phyloP scores from a whole-genome alignment of 2,888 invertebrate genomes.

The Meghimatium bilineatum region DNA sequence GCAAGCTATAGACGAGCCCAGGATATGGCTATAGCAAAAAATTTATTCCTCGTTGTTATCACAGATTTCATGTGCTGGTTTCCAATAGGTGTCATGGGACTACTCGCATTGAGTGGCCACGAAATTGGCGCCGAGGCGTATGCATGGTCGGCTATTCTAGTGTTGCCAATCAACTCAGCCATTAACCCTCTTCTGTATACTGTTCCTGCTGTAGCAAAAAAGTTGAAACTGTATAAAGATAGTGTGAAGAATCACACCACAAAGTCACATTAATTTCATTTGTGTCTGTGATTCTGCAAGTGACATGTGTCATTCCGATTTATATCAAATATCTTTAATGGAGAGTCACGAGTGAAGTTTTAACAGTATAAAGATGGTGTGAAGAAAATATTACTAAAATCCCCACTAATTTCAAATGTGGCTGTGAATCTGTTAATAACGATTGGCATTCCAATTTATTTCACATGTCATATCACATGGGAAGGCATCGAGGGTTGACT shows the following conservation, averaged over 20 bases:
- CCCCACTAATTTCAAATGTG: no score
- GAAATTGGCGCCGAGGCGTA: conserved; percentile 23
- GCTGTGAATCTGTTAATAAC: no score
- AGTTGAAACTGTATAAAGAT: conserved; percentile 14
- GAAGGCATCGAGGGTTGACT: no score
- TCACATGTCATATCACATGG: no score
- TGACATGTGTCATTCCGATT: no score
- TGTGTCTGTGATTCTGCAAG: no score
- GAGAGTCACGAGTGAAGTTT: no score
- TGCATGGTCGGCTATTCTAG: conserved; percentile 37
- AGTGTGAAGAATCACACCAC: not conserved
- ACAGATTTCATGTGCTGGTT: conserved; percentile 72
- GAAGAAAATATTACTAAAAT: no score
- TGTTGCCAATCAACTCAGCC: conserved; percentile 39
- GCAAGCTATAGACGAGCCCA: conserved; percentile 49
- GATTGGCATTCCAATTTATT: no score
- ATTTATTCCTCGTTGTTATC: conserved; percentile 67
- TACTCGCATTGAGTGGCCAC: conserved; percentile 15
- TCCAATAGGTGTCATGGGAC: conserved; percentile 56
- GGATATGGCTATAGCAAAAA: conserved; percentile 64
- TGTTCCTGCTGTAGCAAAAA: conserved; percentile 6
- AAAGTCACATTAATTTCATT: conserved; percentile 5
- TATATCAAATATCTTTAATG: no score
- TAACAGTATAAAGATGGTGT: no score
- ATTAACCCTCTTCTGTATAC: conserved; percentile 39